Base-by-base conservation (phyloP, 1,140 invertebrate genomes). In the Manduca sexta region DNA sequence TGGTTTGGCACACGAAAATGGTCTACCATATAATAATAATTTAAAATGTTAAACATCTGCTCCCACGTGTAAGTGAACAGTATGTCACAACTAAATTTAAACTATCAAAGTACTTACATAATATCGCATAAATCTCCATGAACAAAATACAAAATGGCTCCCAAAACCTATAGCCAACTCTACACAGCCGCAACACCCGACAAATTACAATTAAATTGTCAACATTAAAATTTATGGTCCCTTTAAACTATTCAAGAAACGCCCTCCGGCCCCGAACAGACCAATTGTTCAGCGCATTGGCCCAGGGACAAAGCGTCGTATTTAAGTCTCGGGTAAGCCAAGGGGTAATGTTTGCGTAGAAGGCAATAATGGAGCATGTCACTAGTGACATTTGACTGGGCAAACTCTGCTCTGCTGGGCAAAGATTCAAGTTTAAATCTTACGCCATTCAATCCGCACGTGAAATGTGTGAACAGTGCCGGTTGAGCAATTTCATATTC, bases 291-390 rank as follows among this genome's bases (percentile, higher is more conserved):
- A 46, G 33, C 33, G 44, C 49, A 34, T 14, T 11, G 43, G 34
- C 14, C 48, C 18, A 15, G 45, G 56, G 51, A 75, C 62, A 72
- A 69, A 69, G 64, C 66, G 61, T 60, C 53, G 42, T 59, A 59
- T 49, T 66, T 63, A 65, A 64, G 56, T 21, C 34, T 56, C 26
- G 57, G 57, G 70, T 67, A 66, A 70, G 61, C 64, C 53, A 41
- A 41, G 34, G 55, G 51, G 44, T 63, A 57, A 68, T 80, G 72
- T 74, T 77, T 77, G 72, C 62, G 55, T 64, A 62, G 63, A 61
- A 70, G 60, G 69, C 74, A 80, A 80, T 80, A 75, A 76, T 69
- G 64, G 69, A 55, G 52, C 52, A 57, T 71, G 67, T 76, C 60
- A 62, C 63, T 54, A 48, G 49, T 53, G 53, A 66, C 65, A 74